A percentile compares a stretch with the other conserved stretches of the same genome.
These are phyloP conservation scores for Metopia argyrocephala DNA, from an alignment of 2,888 invertebrate species.

Conservation along the genomic window DNA sequence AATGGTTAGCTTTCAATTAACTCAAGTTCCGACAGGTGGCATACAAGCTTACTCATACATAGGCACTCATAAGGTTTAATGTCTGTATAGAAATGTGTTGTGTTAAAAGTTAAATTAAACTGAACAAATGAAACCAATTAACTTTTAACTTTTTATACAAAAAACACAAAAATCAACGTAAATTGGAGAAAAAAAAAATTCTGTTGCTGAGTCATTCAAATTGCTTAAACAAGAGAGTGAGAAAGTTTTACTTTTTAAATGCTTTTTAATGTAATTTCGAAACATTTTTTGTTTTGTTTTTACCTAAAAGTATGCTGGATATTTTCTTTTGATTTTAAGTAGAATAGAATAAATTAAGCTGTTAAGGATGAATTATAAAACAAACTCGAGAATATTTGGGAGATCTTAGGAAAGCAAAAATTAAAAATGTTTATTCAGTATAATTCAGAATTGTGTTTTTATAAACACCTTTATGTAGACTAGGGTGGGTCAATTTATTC, in stretches of 20 bases:
- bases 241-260: not conserved
- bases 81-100: not conserved
- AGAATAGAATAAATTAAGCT: not conserved
- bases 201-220: not conserved
- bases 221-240: not conserved
- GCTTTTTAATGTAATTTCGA: not conserved
- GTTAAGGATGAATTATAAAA: too few species aligned
- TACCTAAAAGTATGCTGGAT: not conserved
- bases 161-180: slow-evolving; percentile 10
- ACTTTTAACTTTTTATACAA: slow-evolving; percentile 17
- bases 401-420: too few species aligned
- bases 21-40: too few species aligned
- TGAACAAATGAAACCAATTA: slow-evolving; percentile 58
- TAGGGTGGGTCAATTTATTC: too few species aligned
- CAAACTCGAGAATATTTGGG: too few species aligned
- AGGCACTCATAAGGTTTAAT: not conserved
- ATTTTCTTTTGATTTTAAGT: not conserved
- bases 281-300: not conserved
- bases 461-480: too few species aligned
- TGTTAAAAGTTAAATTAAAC: slow-evolving; percentile 44
- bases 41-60: too few species aligned
- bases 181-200: not conserved
- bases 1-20: too few species aligned
- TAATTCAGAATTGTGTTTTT: too few species aligned
- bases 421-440: too few species aligned